Percentiles rank a stretch among this genome's conserved stretches.
phyloP scores from a whole-genome alignment of 2,797 vertebrate species.

The Setipinna tenuifilis region DNA sequence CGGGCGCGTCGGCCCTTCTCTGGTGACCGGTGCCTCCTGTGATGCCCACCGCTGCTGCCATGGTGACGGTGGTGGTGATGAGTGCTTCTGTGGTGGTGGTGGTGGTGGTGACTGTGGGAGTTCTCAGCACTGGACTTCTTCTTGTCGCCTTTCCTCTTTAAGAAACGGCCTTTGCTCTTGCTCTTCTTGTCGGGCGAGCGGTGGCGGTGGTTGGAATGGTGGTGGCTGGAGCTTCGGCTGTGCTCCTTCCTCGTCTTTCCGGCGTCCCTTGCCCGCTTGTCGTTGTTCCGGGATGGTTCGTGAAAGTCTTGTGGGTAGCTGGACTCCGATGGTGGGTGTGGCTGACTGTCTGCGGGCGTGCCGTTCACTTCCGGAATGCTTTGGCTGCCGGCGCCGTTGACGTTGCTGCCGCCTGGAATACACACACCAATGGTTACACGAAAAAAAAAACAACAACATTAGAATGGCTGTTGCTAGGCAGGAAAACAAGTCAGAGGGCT shows the following conservation, averaged over 20 bases:
- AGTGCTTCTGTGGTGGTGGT: conserved; percentile 63
- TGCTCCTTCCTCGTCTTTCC: conserved; percentile 80
- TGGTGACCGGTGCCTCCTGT: conserved; percentile 74
- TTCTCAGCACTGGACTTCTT: conserved; percentile 66
- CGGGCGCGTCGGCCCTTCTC: conserved; percentile 80
- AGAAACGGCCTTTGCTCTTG: conserved; percentile 58
- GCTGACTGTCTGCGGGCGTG: conserved; percentile 69
- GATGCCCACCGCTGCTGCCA: conserved; percentile 31
- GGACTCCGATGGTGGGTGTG: conserved; percentile 82
- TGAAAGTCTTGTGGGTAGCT: conserved; percentile 88
- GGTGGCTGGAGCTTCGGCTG: conserved; percentile 77
- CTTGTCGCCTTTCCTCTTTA: conserved; percentile 64
- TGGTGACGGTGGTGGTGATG: conserved; percentile 75
- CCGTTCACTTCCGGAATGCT: conserved; percentile 92
- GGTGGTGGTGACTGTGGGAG: conserved; percentile 61
- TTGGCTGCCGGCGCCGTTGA: conserved; percentile 89
- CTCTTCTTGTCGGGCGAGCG: conserved; percentile 81
- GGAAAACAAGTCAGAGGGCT: background rate
- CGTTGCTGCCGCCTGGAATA: conserved; percentile 89
- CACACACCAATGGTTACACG: conserved; percentile 57
- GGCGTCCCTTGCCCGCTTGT: conserved; percentile 77
- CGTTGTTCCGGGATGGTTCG: conserved; percentile 88
- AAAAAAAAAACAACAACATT: background rate
- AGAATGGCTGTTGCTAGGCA: conserved; percentile 1
- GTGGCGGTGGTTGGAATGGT: conserved; percentile 79